Base-by-base conservation (phyloP, 2,797 vertebrate species). In the Manis pentadactyla region DNA sequence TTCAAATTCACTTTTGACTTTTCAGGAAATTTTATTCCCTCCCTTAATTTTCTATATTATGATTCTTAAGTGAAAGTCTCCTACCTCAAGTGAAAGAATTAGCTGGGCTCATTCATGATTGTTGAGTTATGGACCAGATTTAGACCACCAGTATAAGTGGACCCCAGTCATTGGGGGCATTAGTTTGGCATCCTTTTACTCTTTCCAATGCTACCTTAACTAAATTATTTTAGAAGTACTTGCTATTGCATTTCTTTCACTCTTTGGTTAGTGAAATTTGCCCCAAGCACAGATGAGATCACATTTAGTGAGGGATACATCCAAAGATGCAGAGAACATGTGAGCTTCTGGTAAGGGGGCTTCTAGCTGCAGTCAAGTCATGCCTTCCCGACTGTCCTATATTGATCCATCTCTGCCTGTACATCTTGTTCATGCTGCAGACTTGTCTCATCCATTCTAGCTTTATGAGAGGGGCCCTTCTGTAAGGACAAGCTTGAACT, bases 1-100 rank as follows among this genome's bases (percentile, higher is more conserved):
- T 94, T 95, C 57, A 78, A 83, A 86, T 66, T 95, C 21, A 89
- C 17, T 29, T 57, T 31, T 51, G 69, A 83, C 46, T 74, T 79
- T 68, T 74, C 88, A 79, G 82, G 25, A 79, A 78, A 23, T 49
- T 63, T 34, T 49, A 37, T 82, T 86, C 12, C 14, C 18, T 57
- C 13, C 66, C 31, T 55, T 39, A 25, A 46, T 37, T 63, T 4
- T 66, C 39, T 46, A 9, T 63, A 6, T 64, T 75, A 69, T 53
- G 11, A 14, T 18, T 93, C 0, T 1, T 88, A 74, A 18, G 14
- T 14, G 18, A 84, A 94, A 63, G 53, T 3, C 31, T 71, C 5
- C 34, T 79, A 18, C 37, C 59, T 87, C 77, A 49, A 75, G 63
- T 90, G 57, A 68, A 81, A 75, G 27, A 66, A n/a, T 42, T 83